These are phyloP conservation scores for Hydrotaea cyrtoneurina DNA, from an alignment of 2,888 invertebrate species.

Conservation along the genomic window DNA sequence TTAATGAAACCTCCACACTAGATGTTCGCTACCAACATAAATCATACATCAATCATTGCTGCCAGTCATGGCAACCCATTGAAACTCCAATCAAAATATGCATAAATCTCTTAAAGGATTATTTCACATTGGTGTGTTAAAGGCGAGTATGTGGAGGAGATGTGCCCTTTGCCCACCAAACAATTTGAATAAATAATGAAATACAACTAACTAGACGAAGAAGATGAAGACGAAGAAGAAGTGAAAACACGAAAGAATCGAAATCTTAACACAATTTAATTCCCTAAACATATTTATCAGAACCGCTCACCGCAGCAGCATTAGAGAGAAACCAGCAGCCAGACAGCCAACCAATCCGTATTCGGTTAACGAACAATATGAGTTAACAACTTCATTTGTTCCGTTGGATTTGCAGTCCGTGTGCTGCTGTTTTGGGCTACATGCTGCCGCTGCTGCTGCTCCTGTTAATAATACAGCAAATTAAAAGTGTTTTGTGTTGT, in stretches of 20 bases:
- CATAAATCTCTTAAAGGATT: constrained; percentile 48
- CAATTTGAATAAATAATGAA: constrained; percentile 62
- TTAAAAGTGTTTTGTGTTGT: constrained; percentile 42
- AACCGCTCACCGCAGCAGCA: constrained; percentile 44
- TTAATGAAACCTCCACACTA: not conserved
- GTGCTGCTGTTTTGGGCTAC: constrained; percentile 9
- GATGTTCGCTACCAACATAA: not conserved
- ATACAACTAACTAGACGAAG: constrained; percentile 1
- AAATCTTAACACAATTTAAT: constrained; percentile 48
- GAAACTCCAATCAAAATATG: constrained; percentile 41
- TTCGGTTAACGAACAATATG: constrained; percentile 34
- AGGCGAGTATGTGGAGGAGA: not conserved
- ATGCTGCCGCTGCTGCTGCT: not conserved
- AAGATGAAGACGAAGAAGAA: not conserved
- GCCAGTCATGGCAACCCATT: not conserved
- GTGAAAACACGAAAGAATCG: constrained; percentile 34
- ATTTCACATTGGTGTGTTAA: not conserved
- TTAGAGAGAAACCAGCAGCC: not conserved
- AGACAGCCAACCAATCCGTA: not conserved
- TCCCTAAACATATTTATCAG: constrained; percentile 64
- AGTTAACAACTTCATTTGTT: constrained; percentile 41
- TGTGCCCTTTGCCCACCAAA: constrained; percentile 3
- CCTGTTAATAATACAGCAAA: constrained; percentile 45
- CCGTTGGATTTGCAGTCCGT: not conserved
- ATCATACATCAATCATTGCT: not conserved